These are phyloP conservation scores for Crocidura indochinensis DNA, from an alignment of 2,797 vertebrate genomes.

Conservation along the genomic window DNA sequence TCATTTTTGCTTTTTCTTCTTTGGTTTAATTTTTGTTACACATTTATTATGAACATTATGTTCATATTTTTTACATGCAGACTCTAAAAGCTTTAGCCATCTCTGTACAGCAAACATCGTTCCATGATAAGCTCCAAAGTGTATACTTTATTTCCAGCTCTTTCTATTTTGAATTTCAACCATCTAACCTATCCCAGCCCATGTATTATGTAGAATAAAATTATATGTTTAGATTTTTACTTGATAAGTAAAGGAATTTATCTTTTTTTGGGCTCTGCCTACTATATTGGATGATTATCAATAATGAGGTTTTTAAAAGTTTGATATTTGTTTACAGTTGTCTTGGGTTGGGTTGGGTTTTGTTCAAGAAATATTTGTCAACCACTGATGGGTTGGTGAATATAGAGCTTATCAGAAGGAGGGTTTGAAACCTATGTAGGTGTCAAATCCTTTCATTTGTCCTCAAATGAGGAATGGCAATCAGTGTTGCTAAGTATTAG, in stretches of 20 bases:
- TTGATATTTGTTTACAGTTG: background rate
- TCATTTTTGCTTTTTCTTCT: constrained; percentile 60
- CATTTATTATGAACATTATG: constrained; percentile 48
- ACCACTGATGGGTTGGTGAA: background rate
- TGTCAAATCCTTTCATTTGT: background rate
- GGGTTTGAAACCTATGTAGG: background rate
- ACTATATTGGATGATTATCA: constrained; percentile 51
- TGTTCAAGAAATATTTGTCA: constrained; percentile 17
- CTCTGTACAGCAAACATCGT: background rate
- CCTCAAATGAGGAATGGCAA: background rate
- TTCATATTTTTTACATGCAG: constrained; percentile 15
- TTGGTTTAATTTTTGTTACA: background rate
- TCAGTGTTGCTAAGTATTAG: background rate
- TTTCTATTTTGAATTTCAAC: constrained; percentile 13
- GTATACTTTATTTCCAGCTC: background rate
- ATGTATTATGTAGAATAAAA: background rate
- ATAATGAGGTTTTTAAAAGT: background rate
- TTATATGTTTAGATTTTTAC: constrained; percentile 4
- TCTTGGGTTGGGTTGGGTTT: constrained; percentile 49
- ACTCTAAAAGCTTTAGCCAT: constrained; percentile 51
- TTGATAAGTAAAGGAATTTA: constrained; percentile 53
- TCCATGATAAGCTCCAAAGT: background rate
- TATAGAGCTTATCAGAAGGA: background rate
- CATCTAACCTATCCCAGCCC: background rate
- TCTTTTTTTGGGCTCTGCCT: constrained; percentile 69